Percentiles rank a stretch among this genome's conserved stretches.
Evolutionary conservation across 35 echinoderm and acorn worm species (phyloP).

Genomic region (Stichopus chloronotus): DNA sequence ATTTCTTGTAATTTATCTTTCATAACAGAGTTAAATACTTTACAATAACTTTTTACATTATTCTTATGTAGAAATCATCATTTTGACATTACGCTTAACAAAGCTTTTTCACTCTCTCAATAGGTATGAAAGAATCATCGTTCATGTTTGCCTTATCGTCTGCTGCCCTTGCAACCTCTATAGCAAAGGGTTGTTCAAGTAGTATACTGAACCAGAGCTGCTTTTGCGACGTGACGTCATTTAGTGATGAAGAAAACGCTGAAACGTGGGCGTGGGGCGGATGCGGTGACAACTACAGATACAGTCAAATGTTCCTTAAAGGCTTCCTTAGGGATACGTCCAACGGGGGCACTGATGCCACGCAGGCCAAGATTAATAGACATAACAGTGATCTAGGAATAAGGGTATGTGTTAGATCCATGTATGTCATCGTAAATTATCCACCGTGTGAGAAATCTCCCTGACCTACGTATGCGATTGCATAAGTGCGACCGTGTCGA

Average conservation of each 20-base stretch:
- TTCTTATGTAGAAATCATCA: too few species aligned
- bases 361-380: constrained; percentile 73
- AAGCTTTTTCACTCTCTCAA: neutral
- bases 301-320: constrained; percentile 90
- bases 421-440: neutral
- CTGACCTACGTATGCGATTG: too few species aligned
- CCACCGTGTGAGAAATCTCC: too few species aligned
- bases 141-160: constrained; percentile 89
- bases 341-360: constrained; percentile 57
- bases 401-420: constrained; percentile 68
- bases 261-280: constrained; percentile 96
- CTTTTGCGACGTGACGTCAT: constrained; percentile 77
- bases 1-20: too few species aligned
- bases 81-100: neutral
- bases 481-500: too few species aligned
- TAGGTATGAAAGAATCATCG: constrained; percentile 84
- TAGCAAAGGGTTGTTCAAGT: constrained; percentile 88
- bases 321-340: constrained; percentile 70
- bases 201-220: constrained; percentile 63
- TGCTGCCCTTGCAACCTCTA: constrained; percentile 74
- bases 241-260: constrained; percentile 71
- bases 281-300: constrained; percentile 91
- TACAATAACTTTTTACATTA: too few species aligned
- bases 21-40: too few species aligned
- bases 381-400: constrained; percentile 94